These are phyloP conservation scores for Silurus asotus DNA, from an alignment of 2,113 vertebrate species.

Conservation along the genomic window DNA sequence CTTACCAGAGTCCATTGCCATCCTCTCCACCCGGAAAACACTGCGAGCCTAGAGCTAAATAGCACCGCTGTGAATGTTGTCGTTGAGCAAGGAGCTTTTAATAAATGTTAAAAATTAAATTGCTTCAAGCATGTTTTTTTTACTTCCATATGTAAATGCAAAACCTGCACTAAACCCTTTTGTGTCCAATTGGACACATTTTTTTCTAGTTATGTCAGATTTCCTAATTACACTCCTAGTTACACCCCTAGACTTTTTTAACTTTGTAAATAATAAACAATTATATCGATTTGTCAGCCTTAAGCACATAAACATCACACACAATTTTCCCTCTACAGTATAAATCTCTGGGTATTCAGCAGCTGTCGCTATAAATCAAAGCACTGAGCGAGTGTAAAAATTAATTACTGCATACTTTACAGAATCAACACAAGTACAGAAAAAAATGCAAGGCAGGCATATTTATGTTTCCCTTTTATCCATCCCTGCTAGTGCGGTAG, in stretches of 20 bases:
- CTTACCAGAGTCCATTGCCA: too few relatives aligned
- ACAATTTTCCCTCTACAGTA: background rate
- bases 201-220: background rate
- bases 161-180: too few relatives aligned
- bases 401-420: constrained; percentile 25
- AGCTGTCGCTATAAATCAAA: constrained; percentile 22
- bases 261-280: constrained; percentile 20
- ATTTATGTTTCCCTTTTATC: background rate
- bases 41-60: too few relatives aligned
- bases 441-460: constrained; percentile 23
- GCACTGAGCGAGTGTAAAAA: constrained; percentile 9
- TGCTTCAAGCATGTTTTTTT: background rate
- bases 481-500: background rate
- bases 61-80: too few relatives aligned
- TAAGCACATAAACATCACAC: background rate
- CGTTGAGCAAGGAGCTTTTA: background rate
- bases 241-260: background rate
- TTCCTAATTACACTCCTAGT: background rate
- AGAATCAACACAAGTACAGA: constrained; percentile 8
- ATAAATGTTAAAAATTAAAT: background rate
- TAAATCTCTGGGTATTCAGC: constrained; percentile 12
- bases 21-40: too few relatives aligned
- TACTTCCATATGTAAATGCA: background rate
- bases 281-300: constrained; percentile 26
- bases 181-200: background rate